These are phyloP conservation scores for Grammomys dolichurus DNA, from an alignment of 2,113 vertebrate species.

Conservation along the genomic window DNA sequence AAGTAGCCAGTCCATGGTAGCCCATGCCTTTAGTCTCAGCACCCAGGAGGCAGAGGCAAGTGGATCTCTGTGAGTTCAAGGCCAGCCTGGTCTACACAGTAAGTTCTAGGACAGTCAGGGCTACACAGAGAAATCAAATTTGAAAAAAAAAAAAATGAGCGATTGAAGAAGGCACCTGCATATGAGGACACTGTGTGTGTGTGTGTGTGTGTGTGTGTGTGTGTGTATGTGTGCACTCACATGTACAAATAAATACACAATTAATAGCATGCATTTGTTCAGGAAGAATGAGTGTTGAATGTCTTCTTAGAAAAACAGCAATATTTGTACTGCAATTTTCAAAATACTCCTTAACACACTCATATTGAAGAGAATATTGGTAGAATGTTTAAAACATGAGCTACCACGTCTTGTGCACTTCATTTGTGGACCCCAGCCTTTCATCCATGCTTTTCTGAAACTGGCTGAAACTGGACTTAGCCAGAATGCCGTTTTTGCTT, in stretches of 20 bases:
- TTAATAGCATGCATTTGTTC: background rate
- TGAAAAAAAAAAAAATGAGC: background rate
- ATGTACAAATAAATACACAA: background rate
- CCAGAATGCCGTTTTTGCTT: background rate
- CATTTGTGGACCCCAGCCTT: fast-evolving
- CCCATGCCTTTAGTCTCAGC: background rate
- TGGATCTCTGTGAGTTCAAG: background rate
- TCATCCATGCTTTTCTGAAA: background rate
- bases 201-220: no score
- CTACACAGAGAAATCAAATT: background rate
- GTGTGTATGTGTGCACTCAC: background rate
- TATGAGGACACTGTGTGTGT: background rate
- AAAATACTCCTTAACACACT: background rate
- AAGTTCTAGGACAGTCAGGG: background rate
- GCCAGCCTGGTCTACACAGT: background rate
- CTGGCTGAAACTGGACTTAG: background rate
- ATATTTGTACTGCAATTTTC: background rate
- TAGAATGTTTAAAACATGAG: background rate
- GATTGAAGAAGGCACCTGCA: no score
- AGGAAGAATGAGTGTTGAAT: background rate
- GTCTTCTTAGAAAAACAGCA: background rate
- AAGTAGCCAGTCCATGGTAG: background rate
- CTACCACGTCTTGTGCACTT: fast-evolving
- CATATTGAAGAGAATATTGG: background rate
- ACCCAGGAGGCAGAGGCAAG: background rate